Base-by-base conservation (phyloP, 92 coral and sea anemone genomes). In the Porites cylindrica region DNA sequence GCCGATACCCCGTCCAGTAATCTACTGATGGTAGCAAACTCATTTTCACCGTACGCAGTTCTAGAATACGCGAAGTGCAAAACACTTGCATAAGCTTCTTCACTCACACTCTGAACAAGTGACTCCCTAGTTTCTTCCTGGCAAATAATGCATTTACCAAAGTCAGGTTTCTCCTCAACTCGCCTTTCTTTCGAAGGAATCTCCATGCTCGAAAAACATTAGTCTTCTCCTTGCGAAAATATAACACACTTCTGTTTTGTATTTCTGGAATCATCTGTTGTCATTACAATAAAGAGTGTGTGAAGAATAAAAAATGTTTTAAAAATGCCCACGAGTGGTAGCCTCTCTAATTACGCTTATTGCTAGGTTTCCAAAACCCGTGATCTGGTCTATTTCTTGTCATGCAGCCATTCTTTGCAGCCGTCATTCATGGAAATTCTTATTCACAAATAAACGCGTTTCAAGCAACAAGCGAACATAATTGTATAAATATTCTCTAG, bases 51-150 rank as follows among this genome's bases (percentile, higher is more conserved):
- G 14, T 86, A 76, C 77, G 51, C 52, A 4, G 65, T 66, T 70
- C 66, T 65, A 81, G 90, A 78, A 54, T 52, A 50, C 43, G 68
- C 77, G 69, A 78, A 85, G 23, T 43, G 65, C 68, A 85, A 70
- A 64, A 85, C 66, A 66, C 58, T 78, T 77, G 47, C n/a, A 64
- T 85, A 78, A 32, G 89, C 89, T 18, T 85, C 84, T 77, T 43
- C 60, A 61, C 89, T 85, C 2, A 67, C 70, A 52, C 50, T 66
- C 51, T 86, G 68, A 21, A 21, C 23, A 24, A 86, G 90, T 9
- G 85, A 12, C 74, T 86, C 90, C 18, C 53, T 78, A 51, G 90
- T 66, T 59, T 86, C 67, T 53, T 59, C 26, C 70, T 86, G 85
- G 63, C 79, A 86, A 6, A 78, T 68, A 47, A 86, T 53, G 24